Base-by-base conservation (phyloP, 2,888 invertebrate genomes). In the Thalpophila matura region DNA sequence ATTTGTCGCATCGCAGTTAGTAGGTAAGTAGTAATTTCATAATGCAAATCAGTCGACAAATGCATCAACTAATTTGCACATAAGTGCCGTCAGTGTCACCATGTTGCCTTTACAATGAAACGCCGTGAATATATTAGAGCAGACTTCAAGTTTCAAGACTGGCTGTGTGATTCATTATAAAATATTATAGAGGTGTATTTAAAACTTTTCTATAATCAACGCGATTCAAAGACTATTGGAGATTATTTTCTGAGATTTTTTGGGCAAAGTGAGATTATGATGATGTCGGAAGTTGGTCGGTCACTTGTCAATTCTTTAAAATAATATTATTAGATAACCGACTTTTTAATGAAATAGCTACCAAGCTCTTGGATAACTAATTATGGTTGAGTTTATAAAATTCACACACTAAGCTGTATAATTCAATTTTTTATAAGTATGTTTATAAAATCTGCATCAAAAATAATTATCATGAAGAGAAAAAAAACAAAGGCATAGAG, bases 51-150 rank as follows among this genome's bases (percentile, higher is more conserved):
- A 68, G 62, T 29, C 29, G 5, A 72, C 40, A 66, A 72, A 72
- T 71, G 67, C 66, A 43, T 61, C 37, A 61, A 58, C 62, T 71
- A 60, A 79, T 79, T 81, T 79, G 76, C 81, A 81, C 69, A 77
- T 74, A 76, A 63, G 57, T 60, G 51, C 45, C 56, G 65, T 67
- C n/a, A n/a, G n/a, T n/a, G n/a, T n/a, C 73, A 35, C 50, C 29
- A 14, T 56, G 66, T 58, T 64, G 62, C 43, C 54, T 57, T 56
- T 55, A 70, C 60, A 76, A 71, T 72, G 73, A 75, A 74, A 35
- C 57, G 58, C 18, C 62, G 51, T 75, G 73, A 74, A 74, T 80
- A 73, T 59, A 68, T 76, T 79, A 46, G 66, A 60, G 42, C 67
- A 22, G 24, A 20, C 43, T 51, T 27, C 42, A 22, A 45, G 64